A percentile compares a stretch with the other conserved stretches of the same genome.
phyloP scores from a whole-genome alignment of 30 jellyfish, hydroid and myxozoan genomes.

The Pseudorhiza aurosa region DNA sequence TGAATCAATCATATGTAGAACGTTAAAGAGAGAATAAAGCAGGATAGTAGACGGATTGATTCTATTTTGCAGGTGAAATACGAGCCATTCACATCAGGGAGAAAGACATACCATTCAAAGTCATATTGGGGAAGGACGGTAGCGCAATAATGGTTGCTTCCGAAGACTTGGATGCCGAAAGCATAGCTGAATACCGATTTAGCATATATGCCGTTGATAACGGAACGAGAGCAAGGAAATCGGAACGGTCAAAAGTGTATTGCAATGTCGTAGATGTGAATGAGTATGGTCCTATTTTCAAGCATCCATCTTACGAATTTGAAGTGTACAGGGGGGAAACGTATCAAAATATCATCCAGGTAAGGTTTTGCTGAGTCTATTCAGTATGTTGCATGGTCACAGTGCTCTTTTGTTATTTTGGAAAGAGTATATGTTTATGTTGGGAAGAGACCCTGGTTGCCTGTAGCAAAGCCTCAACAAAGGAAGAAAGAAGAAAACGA shows the following conservation, averaged over 20 bases:
- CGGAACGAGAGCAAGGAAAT: conserved; percentile 80
- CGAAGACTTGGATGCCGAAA: conserved; percentile 75
- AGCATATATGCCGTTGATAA: conserved; percentile 75
- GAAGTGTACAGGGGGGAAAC: conserved; percentile 35
- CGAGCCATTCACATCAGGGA: conserved; percentile 59
- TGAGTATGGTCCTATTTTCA: conserved; percentile 67
- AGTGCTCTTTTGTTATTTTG: too few species aligned
- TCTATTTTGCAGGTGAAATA: conserved; percentile 25
- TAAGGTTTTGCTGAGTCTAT: neutral
- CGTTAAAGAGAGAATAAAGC: too few species aligned
- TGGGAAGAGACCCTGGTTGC: too few species aligned
- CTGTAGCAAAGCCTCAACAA: too few species aligned
- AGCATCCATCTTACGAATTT: conserved; percentile 36
- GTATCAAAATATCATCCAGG: conserved; percentile 54
- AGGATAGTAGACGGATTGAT: too few species aligned
- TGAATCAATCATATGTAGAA: too few species aligned
- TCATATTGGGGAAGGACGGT: conserved; percentile 30
- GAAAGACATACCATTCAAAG: conserved; percentile 63
- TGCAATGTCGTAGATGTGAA: conserved; percentile 74
- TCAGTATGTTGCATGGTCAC: too few species aligned
- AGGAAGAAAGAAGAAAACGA: too few species aligned
- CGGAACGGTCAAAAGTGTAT: conserved; percentile 70
- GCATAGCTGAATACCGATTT: conserved; percentile 52
- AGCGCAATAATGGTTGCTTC: conserved; percentile 62
- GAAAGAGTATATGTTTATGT: too few species aligned